Evolutionary conservation across 2,797 vertebrate genomes (phyloP).

Genomic region (Dendrocincla tyrannina): DNA sequence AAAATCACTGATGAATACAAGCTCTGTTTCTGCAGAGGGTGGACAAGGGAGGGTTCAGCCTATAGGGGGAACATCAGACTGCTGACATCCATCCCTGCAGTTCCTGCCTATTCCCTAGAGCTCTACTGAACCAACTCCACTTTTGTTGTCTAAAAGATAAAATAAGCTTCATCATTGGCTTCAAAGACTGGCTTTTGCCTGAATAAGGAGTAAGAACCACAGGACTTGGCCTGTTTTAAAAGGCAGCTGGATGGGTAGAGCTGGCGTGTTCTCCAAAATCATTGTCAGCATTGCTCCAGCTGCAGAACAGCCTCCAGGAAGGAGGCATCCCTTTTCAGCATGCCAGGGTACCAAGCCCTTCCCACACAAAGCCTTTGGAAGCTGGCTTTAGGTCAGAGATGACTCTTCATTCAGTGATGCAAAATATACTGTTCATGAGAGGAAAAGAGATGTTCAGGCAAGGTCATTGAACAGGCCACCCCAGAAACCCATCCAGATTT

Average conservation of each 20-base stretch:
- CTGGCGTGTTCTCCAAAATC: not conserved
- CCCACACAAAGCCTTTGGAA: not conserved
- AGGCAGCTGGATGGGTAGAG: not conserved
- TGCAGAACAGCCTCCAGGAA: not conserved
- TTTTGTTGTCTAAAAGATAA: not conserved
- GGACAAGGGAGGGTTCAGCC: not conserved
- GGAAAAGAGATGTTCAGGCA: not conserved
- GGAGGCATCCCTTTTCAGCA: accelerated
- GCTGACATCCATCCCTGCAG: not conserved
- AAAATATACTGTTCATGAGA: not conserved
- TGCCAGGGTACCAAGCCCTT: not conserved
- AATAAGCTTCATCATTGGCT: not conserved
- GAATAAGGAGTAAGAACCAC: not conserved
- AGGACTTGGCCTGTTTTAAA: not conserved
- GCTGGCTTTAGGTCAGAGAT: not conserved
- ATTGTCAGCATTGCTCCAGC: not conserved
- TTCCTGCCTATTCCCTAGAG: not conserved
- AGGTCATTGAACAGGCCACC: not conserved
- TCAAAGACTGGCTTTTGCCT: not conserved
- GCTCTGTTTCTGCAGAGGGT: not conserved
- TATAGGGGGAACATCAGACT: accelerated
- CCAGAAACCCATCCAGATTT: not conserved
- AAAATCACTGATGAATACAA: not conserved
- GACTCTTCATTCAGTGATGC: not conserved
- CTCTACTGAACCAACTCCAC: not conserved